Base-by-base conservation (phyloP, 2,113 vertebrate species). In the Syngnathus floridae region DNA sequence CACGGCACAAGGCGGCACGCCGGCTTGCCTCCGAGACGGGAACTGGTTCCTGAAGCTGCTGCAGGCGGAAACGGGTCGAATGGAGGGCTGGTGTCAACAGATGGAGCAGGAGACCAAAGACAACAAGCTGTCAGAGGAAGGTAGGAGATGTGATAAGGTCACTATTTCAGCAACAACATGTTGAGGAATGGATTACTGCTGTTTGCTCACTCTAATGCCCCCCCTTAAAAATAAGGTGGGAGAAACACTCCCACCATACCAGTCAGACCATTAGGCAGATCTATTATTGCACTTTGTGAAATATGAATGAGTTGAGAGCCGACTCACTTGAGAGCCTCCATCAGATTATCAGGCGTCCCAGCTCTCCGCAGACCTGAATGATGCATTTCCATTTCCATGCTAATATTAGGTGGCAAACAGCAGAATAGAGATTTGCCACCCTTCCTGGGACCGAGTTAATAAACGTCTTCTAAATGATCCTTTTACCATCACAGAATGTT, bases 31-130 rank as follows among this genome's bases (percentile, higher is more conserved):
- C 81, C 86, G 96, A 66, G 96, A 99, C 0, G 97, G 97, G 4
- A 96, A 93, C 88, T 99, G 96, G 96, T 99, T 99, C 79, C 87
- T 98, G 78, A 99, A 99, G 88, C 92, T 99, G 65, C 91, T 99
- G 71, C 96, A 98, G 86, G 97, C 96, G 0, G 97, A 99, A 80
- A 95, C 94, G 0, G 96, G 94, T 67, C 91, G 97, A 66, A 93
- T 99, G 83, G 96, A 99, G 87, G 95, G 97, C 81, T 99, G 97
- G 97, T 99, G 97, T 88, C 93, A 92, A 71, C 97, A 99, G 92
- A 99, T 99, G 96, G 95, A 99, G 80, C 91, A 93, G 90, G 97
- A 99, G 91, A 96, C 95, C 89, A 96, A 95, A 91, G 95, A 99
- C 89, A 95, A 96, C 86, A 93, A 90, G 86, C 91, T 98, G 73